phyloP scores from a whole-genome alignment of 2,113 vertebrate species.

The Odocoileus hemionus region DNA sequence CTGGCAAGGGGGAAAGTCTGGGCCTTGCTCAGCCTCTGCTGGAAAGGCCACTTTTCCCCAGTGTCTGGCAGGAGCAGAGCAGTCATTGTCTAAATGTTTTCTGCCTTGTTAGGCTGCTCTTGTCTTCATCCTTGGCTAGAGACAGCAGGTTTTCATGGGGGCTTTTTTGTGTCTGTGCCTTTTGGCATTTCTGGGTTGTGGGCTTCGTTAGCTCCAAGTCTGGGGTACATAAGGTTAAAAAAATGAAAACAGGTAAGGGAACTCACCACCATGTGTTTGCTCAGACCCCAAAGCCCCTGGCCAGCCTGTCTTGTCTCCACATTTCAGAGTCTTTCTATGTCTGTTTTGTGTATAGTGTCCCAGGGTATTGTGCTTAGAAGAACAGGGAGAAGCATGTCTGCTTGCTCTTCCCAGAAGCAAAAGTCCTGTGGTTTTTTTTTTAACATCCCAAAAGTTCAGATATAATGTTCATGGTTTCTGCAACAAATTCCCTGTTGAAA shows the following conservation, averaged over 20 bases:
- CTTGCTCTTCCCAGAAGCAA: not conserved
- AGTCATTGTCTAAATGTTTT: not conserved
- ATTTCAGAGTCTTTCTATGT: not conserved
- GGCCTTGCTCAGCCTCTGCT: not conserved
- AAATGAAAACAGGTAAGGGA: not conserved
- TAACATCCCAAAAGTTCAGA: not conserved
- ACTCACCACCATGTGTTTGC: not conserved
- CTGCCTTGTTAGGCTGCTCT: not conserved
- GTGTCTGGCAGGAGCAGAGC: not conserved
- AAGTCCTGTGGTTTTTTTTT: not conserved
- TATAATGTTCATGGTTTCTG: not conserved
- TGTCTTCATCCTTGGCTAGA: constrained; percentile 17
- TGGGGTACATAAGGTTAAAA: not conserved
- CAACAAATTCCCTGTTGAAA: not conserved
- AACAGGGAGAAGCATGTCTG: not conserved
- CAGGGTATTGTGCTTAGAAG: not conserved
- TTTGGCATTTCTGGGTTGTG: not conserved
- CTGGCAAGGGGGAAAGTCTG: not conserved
- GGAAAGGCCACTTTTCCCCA: not conserved
- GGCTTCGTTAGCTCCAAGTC: not conserved
- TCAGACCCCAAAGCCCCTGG: not conserved
- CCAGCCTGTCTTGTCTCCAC: not conserved
- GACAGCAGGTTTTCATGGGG: not conserved
- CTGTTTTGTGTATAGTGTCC: not conserved
- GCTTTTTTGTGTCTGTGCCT: not conserved